Base-by-base conservation (phyloP, 2,113 vertebrate genomes). In the Melanerpes aurifrons region DNA sequence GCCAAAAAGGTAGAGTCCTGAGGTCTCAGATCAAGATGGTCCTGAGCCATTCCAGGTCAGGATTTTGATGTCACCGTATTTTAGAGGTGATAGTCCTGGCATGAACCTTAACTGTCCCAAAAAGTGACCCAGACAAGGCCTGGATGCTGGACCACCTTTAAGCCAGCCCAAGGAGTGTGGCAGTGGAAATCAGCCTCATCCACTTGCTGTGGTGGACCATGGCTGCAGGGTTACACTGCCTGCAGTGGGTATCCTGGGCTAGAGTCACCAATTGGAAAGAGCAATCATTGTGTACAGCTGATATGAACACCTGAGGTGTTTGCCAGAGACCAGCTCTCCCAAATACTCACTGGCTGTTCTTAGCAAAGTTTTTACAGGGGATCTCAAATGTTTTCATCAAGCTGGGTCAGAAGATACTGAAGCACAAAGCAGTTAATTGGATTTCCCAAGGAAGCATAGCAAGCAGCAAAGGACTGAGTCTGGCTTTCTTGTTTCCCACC, bases 391-490 rank as follows among this genome's bases (percentile, higher is more conserved):
- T 73, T 92, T 89, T 91, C 86, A 83, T 73, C 87, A 74, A 64
- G 72, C 72, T 91, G 69, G 28, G 57, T 80, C 94, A 90, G 84
- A 82, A 91, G 79, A 80, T 67, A 32, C 25, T 3, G 86, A 85
- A 79, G 81, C 47, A 6, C n/a, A 71, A 78, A 92, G 84, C 67
- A 82, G 48, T 78, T 94, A 92, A 92, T 78, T 94, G 67, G 68
- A 80, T 95, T 93, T 95, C 87, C 78, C 47, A 74, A 43, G 92
- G 68, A 79, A 67, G 75, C 75, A 50, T 22, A 79, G 86, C 56
- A 63, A 93, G 84, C 43, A 31, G 56, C 1, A 0, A 47, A 89
- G 68, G 48, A 32, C 87, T 76, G 57, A 91, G 54, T 32, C 63
- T 88, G 63, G 8, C 28, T 85, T 79, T 47, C 68, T 73, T 74